Base-by-base conservation (phyloP, 1,140 invertebrate species). In the Brachionus plicatilis region DNA sequence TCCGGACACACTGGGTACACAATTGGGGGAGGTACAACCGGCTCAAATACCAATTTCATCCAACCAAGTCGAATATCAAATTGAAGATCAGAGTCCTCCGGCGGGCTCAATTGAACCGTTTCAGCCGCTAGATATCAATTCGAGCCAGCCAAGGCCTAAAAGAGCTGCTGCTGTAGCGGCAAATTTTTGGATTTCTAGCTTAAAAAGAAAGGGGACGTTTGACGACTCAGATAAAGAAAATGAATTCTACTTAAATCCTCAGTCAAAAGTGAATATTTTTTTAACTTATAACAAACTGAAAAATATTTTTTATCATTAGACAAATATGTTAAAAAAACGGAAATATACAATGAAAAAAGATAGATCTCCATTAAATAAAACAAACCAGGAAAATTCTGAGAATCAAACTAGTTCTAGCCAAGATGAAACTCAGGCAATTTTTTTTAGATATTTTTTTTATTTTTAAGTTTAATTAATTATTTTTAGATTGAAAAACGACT, bases 171-270 rank as follows among this genome's bases (percentile, higher is more conserved):
- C 72, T 76, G 8, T 76, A 5, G 72, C 72, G 27, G 41, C 72
- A n/a, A 76, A 76, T 47, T 50, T 47, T 27, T 76, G 20, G n/a
- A 76, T 50, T 7, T 76, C 27, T 27, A 50, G 45, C 12, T 37
- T 76, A 14, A 76, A 76, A 50, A 14, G 72, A 50, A 76, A 50
- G 27, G 24, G 24, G 1, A 50, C 9, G 12, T 29, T 14, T 50
- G 20, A 47, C 11, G 72, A 76, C 20, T 76, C 45, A 11, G 45
- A 76, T 50, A 76, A 76, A 76, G 72, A 76, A 76, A 76, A 76
- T 76, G 47, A 50, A 50, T 20, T 50, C 7, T 11, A 20, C 9
- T 12, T 45, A 27, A 47, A 50, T 29, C 5, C 9, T 27, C 17
- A 29, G 24, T 9, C 45, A 76, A 76, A 76, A 50, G 43, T 76